Percentiles rank a stretch among this genome's conserved stretches.
phyloP scores from a whole-genome alignment of 2,888 invertebrate genomes.

The Sericinus montela region DNA sequence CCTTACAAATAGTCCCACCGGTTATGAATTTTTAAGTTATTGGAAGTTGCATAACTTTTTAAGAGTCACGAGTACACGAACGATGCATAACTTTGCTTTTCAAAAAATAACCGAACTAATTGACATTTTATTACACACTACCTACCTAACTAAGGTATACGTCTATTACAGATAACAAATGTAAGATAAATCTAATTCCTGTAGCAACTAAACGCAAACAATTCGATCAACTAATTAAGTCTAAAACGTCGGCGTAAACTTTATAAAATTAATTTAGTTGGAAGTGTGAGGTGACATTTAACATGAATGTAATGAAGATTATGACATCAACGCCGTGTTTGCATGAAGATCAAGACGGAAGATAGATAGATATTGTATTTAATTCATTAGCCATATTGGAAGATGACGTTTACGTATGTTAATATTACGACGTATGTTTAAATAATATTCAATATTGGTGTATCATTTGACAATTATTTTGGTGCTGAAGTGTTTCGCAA shows the following conservation, averaged over 20 bases:
- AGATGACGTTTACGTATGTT: not conserved
- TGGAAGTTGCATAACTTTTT: no score
- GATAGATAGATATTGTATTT: not conserved
- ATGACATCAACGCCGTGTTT: not conserved
- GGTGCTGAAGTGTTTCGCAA: no score
- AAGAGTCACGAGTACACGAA: no score
- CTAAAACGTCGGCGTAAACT: conserved; percentile 25
- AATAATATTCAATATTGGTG: no score
- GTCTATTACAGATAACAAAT: not conserved
- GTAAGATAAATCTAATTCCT: not conserved
- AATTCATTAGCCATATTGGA: not conserved
- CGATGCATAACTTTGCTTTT: no score
- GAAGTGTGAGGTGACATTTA: conserved; percentile 17
- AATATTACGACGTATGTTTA: no score
- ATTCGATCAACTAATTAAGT: conserved; percentile 24
- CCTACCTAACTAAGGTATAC: not conserved
- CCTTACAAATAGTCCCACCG: no score
- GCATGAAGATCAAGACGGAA: not conserved
- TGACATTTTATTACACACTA: no score
- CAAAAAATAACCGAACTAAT: no score
- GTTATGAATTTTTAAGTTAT: no score
- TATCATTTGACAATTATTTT: no score
- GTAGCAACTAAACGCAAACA: not conserved
- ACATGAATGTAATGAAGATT: not conserved
- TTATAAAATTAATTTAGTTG: conserved; percentile 29